Evolutionary conservation across 2,113 vertebrate species (phyloP), one percentile per base, ranked within the genome.

Genomic region (Speoplatyrhinus poulsoni): DNA sequence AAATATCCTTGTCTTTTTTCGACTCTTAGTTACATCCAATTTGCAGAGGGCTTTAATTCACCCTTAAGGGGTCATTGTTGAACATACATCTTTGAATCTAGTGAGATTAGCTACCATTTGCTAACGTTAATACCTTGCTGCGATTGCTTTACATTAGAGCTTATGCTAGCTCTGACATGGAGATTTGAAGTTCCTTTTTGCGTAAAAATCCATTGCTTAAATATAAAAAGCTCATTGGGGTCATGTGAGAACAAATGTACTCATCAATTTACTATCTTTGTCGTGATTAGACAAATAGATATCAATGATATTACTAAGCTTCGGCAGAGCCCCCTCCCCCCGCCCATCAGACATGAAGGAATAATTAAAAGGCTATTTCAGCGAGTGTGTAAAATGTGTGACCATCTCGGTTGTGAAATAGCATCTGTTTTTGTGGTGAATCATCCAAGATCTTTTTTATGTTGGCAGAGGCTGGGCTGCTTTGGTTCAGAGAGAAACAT

Each of bases 261-360:
- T 77, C 81, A 86, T 81, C 86, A 83, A 86, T 90, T 86, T 85
- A 89, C 89, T 84, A 87, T 87, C 85, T 91, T 87, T 68, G 86
- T 90, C 81, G 60, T 92, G 88, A 91, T 93, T 88, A 93, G 82
- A 86, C 65, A 90, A 91, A 89, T 90, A 93, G 92, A 93, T 92
- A 93, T 92, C 90, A 90, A 66, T 67, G 85, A 90, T 89, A 92
- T 92, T 90, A 92, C 79, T 77, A 92, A 93, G 85, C 87, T 85
- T 73, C 47, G 49, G 61, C 68, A 83, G 50, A n/a, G 50, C 50
- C 49, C 58, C 65, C 70, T 3, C 9, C 41, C 66, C 77, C 76
- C 70, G 65, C 65, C 33, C 72, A 36, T 59, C 77, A 79, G 77
- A 85, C 82, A 76, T 83, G 73, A 68, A 82, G 76, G 62, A 73